Percentiles rank a stretch among this genome's conserved stretches.
Conservation (phyloP, 2,888 invertebrate species). For the Agrotis segetum region DNA sequence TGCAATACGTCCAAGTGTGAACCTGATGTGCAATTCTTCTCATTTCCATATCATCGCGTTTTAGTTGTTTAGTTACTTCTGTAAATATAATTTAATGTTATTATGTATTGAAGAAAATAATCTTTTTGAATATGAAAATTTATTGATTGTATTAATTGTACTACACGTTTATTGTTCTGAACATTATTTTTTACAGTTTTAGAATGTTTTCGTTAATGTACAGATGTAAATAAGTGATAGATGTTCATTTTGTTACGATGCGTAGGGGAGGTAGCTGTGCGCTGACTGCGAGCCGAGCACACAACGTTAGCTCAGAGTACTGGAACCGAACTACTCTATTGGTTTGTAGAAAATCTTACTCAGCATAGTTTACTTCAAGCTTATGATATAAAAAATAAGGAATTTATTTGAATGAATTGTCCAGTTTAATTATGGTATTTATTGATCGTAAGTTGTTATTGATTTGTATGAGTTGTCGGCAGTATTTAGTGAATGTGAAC, state of each 20-base stretch:
- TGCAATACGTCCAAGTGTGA: slow-evolving; percentile 88
- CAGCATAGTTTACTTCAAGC: slow-evolving; percentile 73
- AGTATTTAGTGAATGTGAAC: slow-evolving; percentile 87
- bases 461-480: slow-evolving; percentile 85
- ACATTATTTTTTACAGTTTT: slow-evolving; percentile 86
- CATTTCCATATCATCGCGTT: slow-evolving; percentile 89
- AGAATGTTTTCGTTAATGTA: slow-evolving; percentile 88
- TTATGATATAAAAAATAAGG: slow-evolving; percentile 75
- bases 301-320: slow-evolving; percentile 44
- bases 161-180: slow-evolving; percentile 87
- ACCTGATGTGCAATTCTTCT: slow-evolving; percentile 89
- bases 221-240: slow-evolving; percentile 88
- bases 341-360: slow-evolving; percentile 61
- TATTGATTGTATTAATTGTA: slow-evolving; percentile 79
- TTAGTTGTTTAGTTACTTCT: slow-evolving; percentile 87
- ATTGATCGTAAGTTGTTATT: slow-evolving; percentile 89
- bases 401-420: slow-evolving; percentile 88
- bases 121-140: slow-evolving; percentile 83
- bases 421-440: slow-evolving; percentile 86
- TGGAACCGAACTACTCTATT: slow-evolving; percentile 49
- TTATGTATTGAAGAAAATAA: slow-evolving; percentile 71
- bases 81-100: slow-evolving; percentile 90
- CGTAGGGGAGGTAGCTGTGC: slow-evolving; percentile 64
- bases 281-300: slow-evolving; percentile 43
- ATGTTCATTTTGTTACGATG: slow-evolving; percentile 82